These are phyloP conservation scores for Lydus trimaculatus DNA, from an alignment of 2,888 invertebrate species.

Conservation along the genomic window DNA sequence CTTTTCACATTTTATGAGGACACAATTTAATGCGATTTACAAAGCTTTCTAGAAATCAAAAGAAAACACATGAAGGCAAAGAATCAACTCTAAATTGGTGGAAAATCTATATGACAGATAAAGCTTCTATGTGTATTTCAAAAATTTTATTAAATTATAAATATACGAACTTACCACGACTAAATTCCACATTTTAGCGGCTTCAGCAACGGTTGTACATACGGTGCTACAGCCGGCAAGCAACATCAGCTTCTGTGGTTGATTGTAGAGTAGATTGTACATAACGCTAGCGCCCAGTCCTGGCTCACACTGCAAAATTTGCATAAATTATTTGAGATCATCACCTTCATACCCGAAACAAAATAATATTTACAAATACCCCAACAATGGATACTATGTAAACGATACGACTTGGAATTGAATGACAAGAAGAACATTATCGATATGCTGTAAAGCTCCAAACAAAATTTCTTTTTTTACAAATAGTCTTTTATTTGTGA, in stretches of 20 bases:
- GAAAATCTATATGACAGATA: too few relatives aligned
- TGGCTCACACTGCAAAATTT: slow-evolving; percentile 88
- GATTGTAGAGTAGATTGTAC: slow-evolving; percentile 97
- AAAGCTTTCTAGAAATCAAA: not conserved
- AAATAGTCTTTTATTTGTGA: too few relatives aligned
- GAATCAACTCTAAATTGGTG: too few relatives aligned
- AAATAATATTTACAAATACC: too few relatives aligned
- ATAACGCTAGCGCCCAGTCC: slow-evolving; percentile 97
- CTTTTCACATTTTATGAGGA: not conserved
- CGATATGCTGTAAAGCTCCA: not conserved
- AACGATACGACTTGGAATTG: too few relatives aligned
- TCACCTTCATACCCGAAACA: not conserved
- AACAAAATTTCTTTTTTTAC: too few relatives aligned
- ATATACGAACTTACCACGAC: slow-evolving; percentile 83
- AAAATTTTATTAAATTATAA: not conserved
- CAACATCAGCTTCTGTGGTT: slow-evolving; percentile 91
- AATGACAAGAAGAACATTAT: not conserved
- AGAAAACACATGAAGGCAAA: too few relatives aligned
- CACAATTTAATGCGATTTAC: not conserved
- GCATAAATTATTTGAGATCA: slow-evolving; percentile 31
- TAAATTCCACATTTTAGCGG: slow-evolving; percentile 99
- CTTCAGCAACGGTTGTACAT: slow-evolving; percentile 98
- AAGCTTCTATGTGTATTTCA: too few relatives aligned
- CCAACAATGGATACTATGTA: too few relatives aligned
- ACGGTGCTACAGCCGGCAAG: slow-evolving; percentile 98